Base-by-base conservation (phyloP, 2,888 invertebrate species). In the Osmoderma eremita region DNA sequence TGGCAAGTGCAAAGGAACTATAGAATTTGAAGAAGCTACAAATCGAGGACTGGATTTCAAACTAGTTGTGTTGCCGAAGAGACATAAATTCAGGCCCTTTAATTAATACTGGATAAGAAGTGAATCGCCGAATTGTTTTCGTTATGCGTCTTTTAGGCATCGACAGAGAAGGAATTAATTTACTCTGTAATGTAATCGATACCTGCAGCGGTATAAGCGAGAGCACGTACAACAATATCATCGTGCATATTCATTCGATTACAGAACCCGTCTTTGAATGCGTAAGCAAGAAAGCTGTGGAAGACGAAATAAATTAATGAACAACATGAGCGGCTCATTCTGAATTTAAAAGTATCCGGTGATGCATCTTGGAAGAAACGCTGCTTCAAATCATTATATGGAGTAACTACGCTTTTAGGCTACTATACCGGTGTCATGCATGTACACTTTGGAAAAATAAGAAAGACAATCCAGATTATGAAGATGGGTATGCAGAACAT, bases 41-140 rank as follows among this genome's bases (percentile, higher is more conserved):
- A n/a, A 24, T 24, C 24, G 24, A 24, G 24, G 24, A 5, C 24
- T 24, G 3, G 24, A 5, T 5, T 24, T 24, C 24, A 24, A 24
- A 24, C 24, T 24, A 24, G 24, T 5, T 24, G 24, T 24, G 5
- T 24, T 24, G 24, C 24, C 24, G 24, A 24, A 24, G 24, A 24
- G 24, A 24, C 24, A 24, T 24, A 24, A 24, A 24, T 24, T 24
- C 24, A 24, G 24, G 24, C 24, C 24, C 24, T 24, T 5, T 24
- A 24, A 24, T 24, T 24, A 24, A 24, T 24, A 24, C 24, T 24
- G 24, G 24, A 24, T 24, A 24, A 4, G 24, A 24, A 24, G 24
- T 24, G 24, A 24, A 24, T 70, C 53, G 74, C 8, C 67, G 74
- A 69, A 73, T 76, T 50, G 71, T 75, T 24, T 74, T 75, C 48